Percentiles rank a stretch among this genome's conserved stretches.
phyloP scores from a whole-genome alignment of 1,140 invertebrate species.

The Caenorhabditis tropicalis region DNA sequence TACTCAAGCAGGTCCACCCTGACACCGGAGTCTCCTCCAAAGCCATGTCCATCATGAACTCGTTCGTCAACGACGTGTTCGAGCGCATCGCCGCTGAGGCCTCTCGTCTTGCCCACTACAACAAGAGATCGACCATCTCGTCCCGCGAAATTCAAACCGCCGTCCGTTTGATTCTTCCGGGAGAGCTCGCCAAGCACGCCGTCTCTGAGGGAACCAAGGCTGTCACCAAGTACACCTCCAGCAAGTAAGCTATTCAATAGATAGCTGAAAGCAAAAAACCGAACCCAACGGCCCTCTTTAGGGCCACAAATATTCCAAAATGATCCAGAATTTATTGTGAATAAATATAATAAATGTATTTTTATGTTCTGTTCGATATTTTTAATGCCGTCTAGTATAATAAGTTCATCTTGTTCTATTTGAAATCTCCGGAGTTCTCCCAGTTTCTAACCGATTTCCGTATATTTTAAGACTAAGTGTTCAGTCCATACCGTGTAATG shows the following conservation, averaged over 20 bases:
- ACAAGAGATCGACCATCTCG: conserved; percentile 74
- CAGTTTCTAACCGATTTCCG: too few relatives aligned
- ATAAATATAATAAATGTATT: too few relatives aligned
- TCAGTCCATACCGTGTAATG: background rate
- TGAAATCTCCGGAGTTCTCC: background rate
- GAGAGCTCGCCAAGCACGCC: conserved; percentile 78
- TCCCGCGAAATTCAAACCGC: conserved; percentile 78
- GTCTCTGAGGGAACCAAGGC: conserved; percentile 77
- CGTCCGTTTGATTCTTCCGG: conserved; percentile 76
- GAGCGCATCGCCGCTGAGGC: conserved; percentile 77
- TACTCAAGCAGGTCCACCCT: conserved; percentile 72
- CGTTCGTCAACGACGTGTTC: conserved; percentile 74
- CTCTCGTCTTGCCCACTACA: conserved; percentile 75
- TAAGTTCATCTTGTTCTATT: too few relatives aligned
- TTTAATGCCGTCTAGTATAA: too few relatives aligned
- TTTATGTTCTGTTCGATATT: background rate
- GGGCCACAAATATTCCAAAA: background rate
- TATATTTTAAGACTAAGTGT: background rate
- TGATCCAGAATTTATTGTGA: background rate
- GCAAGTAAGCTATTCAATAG: conserved; percentile 72
- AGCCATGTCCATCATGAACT: conserved; percentile 78
- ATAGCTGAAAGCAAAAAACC: too few relatives aligned
- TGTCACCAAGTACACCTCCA: conserved; percentile 76
- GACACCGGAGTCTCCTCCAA: conserved; percentile 75
- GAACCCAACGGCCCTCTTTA: conserved; percentile 36